These are phyloP conservation scores for Cotesia vestalis DNA, from an alignment of 1,140 invertebrate genomes.

Conservation along the genomic window DNA sequence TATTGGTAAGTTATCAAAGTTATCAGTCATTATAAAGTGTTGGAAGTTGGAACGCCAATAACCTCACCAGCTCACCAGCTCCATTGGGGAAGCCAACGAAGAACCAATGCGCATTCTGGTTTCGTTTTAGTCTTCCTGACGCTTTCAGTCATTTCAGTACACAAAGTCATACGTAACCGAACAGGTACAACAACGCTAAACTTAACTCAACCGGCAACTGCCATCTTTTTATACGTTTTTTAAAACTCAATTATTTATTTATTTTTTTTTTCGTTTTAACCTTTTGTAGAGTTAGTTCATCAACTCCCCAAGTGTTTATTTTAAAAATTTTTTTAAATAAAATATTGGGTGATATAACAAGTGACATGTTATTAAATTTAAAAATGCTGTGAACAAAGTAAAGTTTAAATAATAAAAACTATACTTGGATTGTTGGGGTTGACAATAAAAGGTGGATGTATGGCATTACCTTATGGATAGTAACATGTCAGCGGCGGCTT, in stretches of 20 bases:
- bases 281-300: too few species aligned
- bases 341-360: not conserved
- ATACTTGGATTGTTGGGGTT: not conserved
- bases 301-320: not conserved
- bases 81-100: constrained; percentile 44
- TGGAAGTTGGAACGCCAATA: not conserved
- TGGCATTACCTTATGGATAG: constrained; percentile 65
- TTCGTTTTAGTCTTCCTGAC: constrained; percentile 52
- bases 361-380: constrained; percentile 4
- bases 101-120: constrained; percentile 52
- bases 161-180: constrained; percentile 42
- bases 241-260: not conserved
- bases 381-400: constrained; percentile 17
- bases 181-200: constrained; percentile 40
- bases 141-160: constrained; percentile 47
- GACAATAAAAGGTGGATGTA: constrained; percentile 44
- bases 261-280: not conserved
- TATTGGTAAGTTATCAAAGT: too few species aligned
- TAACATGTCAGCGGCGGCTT: constrained; percentile 64
- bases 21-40: too few species aligned
- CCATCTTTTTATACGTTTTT: constrained; percentile 1
- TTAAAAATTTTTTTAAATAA: not conserved
- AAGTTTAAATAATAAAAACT: not conserved
- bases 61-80: constrained; percentile 11
- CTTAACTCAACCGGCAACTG: not conserved